Evolutionary conservation across 2,888 invertebrate genomes (phyloP), one percentile per base, ranked within the genome.

Genomic region (Eupithecia inturbata): DNA sequence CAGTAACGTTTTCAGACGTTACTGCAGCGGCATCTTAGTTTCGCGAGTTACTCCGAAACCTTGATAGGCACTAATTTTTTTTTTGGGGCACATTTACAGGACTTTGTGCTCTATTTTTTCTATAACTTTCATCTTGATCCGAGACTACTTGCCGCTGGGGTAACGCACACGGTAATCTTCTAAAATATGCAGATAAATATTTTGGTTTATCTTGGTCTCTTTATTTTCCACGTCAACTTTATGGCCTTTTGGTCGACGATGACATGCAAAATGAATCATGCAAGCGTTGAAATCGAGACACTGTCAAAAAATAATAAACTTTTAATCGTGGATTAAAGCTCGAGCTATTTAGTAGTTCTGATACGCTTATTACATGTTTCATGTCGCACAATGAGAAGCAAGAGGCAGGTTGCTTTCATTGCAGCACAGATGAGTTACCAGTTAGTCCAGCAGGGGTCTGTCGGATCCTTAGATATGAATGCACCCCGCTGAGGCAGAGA

Each of bases 111-210:
- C n/a, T n/a, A n/a, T n/a, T n/a, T n/a, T n/a, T n/a, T n/a, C n/a
- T n/a, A n/a, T n/a, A n/a, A n/a, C n/a, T n/a, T n/a, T n/a, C n/a
- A n/a, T n/a, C n/a, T n/a, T n/a, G n/a, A n/a, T n/a, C n/a, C n/a
- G n/a, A n/a, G n/a, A n/a, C n/a, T n/a, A n/a, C n/a, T n/a, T n/a
- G n/a, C n/a, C n/a, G n/a, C n/a, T n/a, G n/a, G n/a, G n/a, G n/a
- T n/a, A n/a, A n/a, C n/a, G n/a, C n/a, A n/a, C n/a, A n/a, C n/a
- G n/a, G 22, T 88, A 87, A 82, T 83, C 82, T 79, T 86, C 85
- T 88, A 88, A 91, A 87, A 88, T 90, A 91, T 90, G 88, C 87
- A 84, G 87, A 87, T 89, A 88, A 88, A 91, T 90, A 90, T 88
- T 90, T 88, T 85, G 83, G 82, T 81, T 78, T 83, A 86, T 81